Evolutionary conservation across 30 jellyfish, hydroid and myxozoan species (phyloP).

Genomic region (Aurelia aurita): DNA sequence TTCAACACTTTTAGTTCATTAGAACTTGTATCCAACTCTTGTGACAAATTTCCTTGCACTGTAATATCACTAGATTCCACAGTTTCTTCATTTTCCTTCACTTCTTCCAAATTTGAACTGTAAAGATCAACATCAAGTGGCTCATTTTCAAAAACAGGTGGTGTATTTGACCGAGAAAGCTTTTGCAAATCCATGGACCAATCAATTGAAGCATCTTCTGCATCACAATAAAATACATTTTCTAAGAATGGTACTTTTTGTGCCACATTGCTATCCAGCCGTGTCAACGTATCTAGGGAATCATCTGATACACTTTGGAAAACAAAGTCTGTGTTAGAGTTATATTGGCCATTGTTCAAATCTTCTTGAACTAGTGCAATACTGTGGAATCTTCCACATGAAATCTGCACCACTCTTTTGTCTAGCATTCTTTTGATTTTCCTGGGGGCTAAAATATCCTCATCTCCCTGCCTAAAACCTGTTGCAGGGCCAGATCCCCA

Average conservation of each 20-base stretch:
- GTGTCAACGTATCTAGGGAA: conserved; percentile 43
- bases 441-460: conserved; percentile 68
- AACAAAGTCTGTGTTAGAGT: conserved; percentile 31
- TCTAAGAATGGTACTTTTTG: conserved; percentile 69
- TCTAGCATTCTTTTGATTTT: conserved; percentile 55
- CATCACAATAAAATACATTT: conserved; percentile 69
- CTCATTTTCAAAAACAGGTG: conserved; percentile 18
- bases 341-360: conserved; percentile 30
- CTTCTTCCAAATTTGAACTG: not conserved
- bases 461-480: conserved; percentile 78
- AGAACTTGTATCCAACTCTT: not conserved
- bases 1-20: not conserved
- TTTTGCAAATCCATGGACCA: conserved; percentile 69
- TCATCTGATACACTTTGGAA: conserved; percentile 53
- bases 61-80: not conserved
- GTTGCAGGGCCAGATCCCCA: conserved; percentile 95
- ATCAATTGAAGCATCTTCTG: conserved; percentile 40
- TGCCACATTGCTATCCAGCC: conserved; percentile 61
- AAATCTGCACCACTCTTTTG: conserved; percentile 66
- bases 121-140: not conserved
- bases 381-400: conserved; percentile 85
- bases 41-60: not conserved
- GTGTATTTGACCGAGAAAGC: conserved; percentile 37
- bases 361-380: conserved; percentile 89
- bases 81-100: not conserved